Evolutionary conservation across 2,113 vertebrate genomes (phyloP).

Genomic region (Channa maculata): DNA sequence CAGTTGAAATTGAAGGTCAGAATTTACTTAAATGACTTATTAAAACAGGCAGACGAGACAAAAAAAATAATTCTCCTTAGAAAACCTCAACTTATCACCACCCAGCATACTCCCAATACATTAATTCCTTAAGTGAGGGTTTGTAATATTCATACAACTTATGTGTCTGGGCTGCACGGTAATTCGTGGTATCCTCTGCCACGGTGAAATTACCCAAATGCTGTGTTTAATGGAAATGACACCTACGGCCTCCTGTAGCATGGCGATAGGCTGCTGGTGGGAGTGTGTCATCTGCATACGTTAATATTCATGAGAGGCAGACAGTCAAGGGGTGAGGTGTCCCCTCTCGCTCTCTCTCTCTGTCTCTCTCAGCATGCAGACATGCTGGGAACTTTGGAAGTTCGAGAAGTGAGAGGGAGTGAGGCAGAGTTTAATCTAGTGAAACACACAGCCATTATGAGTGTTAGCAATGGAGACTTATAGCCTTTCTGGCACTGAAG

Average conservation of each 20-base stretch:
- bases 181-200: constrained; percentile 72
- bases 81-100: constrained; percentile 60
- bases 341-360: neutral
- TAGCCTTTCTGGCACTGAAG: constrained; percentile 34
- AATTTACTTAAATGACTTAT: constrained; percentile 36
- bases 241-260: constrained; percentile 66
- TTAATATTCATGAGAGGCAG: constrained; percentile 77
- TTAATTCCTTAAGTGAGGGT: constrained; percentile 48
- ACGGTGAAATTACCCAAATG: constrained; percentile 71
- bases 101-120: constrained; percentile 53
- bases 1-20: constrained; percentile 57
- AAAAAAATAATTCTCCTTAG: constrained; percentile 8
- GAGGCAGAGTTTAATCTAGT: constrained; percentile 62
- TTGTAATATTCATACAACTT: constrained; percentile 70
- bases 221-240: constrained; percentile 72
- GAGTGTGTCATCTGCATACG: constrained; percentile 75
- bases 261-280: constrained; percentile 70
- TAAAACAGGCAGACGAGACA: constrained; percentile 30
- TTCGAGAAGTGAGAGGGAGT: constrained; percentile 38
- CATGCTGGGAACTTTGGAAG: constrained; percentile 51
- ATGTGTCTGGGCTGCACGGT: constrained; percentile 33
- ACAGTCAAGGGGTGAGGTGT: constrained; percentile 66
- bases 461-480: constrained; percentile 36
- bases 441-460: constrained; percentile 51
- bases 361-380: neutral